Conservation (phyloP, 2,797 vertebrate species). For the Pseudomugil tenellus region DNA sequence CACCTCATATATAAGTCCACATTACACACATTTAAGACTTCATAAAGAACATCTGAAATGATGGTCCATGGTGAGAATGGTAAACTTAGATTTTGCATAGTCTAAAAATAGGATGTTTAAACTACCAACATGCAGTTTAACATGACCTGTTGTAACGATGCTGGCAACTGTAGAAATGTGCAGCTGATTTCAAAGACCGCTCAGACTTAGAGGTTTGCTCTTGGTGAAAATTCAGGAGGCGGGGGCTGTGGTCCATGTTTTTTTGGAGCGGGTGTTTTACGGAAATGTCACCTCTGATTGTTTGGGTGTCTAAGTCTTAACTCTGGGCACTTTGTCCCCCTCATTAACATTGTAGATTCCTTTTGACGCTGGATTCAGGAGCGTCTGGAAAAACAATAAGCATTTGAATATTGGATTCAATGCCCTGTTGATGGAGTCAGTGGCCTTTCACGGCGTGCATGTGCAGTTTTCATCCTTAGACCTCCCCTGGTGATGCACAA, state of each 20-base stretch:
- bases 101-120: background rate
- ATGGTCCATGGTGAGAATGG: background rate
- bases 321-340: slow-evolving; percentile 54
- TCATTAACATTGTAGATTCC: slow-evolving; percentile 83
- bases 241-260: slow-evolving; percentile 37
- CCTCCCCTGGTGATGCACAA: slow-evolving; percentile 31
- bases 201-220: slow-evolving; percentile 41
- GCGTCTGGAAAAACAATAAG: slow-evolving; percentile 74
- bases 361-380: slow-evolving; percentile 65
- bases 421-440: slow-evolving; percentile 60
- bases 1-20: no score
- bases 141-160: background rate
- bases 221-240: slow-evolving; percentile 25
- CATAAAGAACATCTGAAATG: background rate
- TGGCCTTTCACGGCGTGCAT: slow-evolving; percentile 52
- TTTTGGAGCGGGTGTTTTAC: slow-evolving; percentile 47
- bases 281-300: slow-evolving; percentile 64
- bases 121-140: background rate
- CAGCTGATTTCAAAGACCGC: slow-evolving; percentile 65
- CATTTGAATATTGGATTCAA: slow-evolving; percentile 75
- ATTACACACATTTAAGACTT: no score
- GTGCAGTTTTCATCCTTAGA: slow-evolving; percentile 43
- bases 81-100: no score
- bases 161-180: slow-evolving; percentile 19
- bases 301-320: slow-evolving; percentile 62